These are phyloP conservation scores for Microtus oregoni DNA, from an alignment of 2,113 vertebrate species.

Conservation along the genomic window DNA sequence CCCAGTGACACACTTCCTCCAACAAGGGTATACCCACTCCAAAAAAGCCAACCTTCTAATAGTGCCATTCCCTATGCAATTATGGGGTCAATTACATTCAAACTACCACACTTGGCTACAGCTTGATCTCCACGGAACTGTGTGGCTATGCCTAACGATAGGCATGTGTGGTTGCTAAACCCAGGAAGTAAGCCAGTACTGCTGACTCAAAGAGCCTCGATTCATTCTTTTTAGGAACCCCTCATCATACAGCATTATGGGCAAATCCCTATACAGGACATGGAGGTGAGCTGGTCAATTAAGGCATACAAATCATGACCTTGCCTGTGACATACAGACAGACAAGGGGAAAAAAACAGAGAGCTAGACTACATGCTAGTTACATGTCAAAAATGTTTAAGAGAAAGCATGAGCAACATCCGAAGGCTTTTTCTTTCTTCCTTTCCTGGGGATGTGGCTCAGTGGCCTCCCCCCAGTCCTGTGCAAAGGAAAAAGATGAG, in stretches of 20 bases:
- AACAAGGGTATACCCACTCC: not conserved
- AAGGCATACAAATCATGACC: not conserved
- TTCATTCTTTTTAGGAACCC: not conserved
- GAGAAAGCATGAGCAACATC: not conserved
- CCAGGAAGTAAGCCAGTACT: not conserved
- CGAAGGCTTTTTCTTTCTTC: not conserved
- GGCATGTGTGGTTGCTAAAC: not conserved
- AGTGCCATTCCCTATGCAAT: not conserved
- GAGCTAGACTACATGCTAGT: not conserved
- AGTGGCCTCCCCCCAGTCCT: too few relatives aligned
- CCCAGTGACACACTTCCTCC: not conserved
- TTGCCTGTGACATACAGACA: not conserved
- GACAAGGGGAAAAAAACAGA: not conserved
- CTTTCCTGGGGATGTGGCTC: not conserved
- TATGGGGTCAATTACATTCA: not conserved
- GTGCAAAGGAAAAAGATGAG: not conserved
- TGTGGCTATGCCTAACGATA: not conserved
- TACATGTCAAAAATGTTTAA: not conserved
- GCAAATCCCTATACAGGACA: not conserved
- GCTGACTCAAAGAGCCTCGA: not conserved
- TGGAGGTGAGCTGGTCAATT: not conserved
- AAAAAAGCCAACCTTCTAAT: not conserved
- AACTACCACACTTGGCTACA: not conserved
- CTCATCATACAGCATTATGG: not conserved
- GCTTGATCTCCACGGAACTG: not conserved